Evolutionary conservation across 2,797 vertebrate species (phyloP).

Genomic region (Taenioides sp.): DNA sequence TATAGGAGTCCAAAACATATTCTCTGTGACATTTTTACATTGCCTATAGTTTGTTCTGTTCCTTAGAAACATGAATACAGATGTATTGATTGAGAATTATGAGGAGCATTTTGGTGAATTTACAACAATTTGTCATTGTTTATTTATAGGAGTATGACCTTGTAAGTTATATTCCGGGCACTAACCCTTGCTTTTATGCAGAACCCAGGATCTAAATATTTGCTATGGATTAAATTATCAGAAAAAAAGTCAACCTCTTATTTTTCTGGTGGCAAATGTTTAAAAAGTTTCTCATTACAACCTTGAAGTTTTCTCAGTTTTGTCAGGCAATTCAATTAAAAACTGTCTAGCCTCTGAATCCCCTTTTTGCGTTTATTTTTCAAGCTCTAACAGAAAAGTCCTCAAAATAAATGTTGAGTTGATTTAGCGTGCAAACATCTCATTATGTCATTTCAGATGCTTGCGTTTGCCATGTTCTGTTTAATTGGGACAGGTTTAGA

Average conservation of each 20-base stretch:
- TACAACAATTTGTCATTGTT: no score
- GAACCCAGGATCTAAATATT: not conserved
- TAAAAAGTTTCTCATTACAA: not conserved
- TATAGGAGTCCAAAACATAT: not conserved
- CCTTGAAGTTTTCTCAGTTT: not conserved
- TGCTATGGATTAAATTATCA: not conserved
- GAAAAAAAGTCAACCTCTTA: not conserved
- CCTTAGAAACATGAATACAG: not conserved
- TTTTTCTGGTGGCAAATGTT: not conserved
- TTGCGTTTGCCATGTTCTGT: constrained; percentile 15
- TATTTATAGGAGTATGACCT: no score
- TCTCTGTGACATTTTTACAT: not conserved
- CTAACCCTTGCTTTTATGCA: not conserved
- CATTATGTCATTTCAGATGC: constrained; percentile 18
- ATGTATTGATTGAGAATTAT: no score
- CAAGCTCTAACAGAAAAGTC: not conserved
- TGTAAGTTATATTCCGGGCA: no score
- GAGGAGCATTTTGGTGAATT: not conserved
- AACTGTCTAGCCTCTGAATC: constrained; percentile 1
- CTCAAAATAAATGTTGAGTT: constrained; percentile 10
- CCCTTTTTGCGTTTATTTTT: not conserved
- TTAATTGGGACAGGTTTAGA: constrained; percentile 26
- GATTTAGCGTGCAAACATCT: constrained; percentile 14
- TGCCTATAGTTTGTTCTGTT: not conserved
- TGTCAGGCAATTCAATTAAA: not conserved